phyloP scores from a whole-genome alignment of 2,113 vertebrate species.

The Columbina picui region DNA sequence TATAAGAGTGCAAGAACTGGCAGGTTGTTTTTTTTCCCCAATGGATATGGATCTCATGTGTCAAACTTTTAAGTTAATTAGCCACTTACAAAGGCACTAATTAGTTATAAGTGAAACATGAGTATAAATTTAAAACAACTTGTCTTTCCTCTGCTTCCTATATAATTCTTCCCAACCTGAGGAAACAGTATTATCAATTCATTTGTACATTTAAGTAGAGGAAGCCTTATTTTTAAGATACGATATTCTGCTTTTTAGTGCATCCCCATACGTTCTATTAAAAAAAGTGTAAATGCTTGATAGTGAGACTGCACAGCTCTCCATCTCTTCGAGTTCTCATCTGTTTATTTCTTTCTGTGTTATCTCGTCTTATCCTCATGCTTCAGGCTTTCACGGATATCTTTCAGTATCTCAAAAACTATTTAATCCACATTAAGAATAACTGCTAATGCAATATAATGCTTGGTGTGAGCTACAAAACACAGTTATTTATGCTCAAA shows the following conservation, averaged over 20 bases:
- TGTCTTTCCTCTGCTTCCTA: not conserved
- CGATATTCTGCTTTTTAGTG: not conserved
- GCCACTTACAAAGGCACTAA: not conserved
- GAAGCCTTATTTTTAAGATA: not conserved
- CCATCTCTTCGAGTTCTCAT: not conserved
- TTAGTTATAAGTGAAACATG: not conserved
- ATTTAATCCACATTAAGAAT: not conserved
- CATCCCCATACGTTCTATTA: too few species aligned
- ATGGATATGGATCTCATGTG: not conserved
- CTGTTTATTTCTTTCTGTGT: not conserved
- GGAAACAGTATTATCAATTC: not conserved
- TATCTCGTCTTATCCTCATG: not conserved
- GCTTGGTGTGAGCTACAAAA: not conserved
- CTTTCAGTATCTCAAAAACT: not conserved
- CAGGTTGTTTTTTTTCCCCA: not conserved
- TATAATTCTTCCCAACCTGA: not conserved
- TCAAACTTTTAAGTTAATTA: slow-evolving; percentile 31
- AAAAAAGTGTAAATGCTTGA: not conserved
- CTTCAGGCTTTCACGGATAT: not conserved
- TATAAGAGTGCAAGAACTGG: not conserved
- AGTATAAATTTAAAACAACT: not conserved
- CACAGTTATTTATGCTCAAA: not conserved
- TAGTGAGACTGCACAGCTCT: not conserved
- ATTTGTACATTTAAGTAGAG: not conserved
- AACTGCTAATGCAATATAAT: not conserved